These are phyloP conservation scores for Melieria picta DNA, from an alignment of 2,888 invertebrate species.

Conservation along the genomic window DNA sequence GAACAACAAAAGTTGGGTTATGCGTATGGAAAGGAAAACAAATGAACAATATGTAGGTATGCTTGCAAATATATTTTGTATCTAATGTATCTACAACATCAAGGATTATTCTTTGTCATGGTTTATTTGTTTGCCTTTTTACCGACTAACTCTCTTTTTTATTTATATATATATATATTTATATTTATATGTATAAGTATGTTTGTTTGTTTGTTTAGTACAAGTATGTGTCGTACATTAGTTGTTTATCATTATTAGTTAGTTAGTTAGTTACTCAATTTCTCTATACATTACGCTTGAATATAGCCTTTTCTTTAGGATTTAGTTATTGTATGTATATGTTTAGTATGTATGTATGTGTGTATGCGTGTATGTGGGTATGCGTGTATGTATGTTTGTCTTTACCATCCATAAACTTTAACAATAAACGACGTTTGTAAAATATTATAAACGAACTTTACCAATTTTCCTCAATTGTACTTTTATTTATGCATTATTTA, in stretches of 20 bases:
- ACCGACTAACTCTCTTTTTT: slow-evolving; percentile 16
- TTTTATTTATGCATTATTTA: slow-evolving; percentile 33
- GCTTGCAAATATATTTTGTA: slow-evolving; percentile 47
- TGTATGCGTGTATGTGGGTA: slow-evolving; percentile 50
- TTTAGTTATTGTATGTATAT: slow-evolving; percentile 44
- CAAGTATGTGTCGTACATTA: slow-evolving; percentile 22
- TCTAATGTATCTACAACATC: slow-evolving; percentile 60
- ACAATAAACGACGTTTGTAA: slow-evolving; percentile 49
- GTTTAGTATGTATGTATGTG: slow-evolving; percentile 35
- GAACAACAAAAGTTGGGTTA: not conserved
- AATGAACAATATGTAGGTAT: slow-evolving; percentile 32
- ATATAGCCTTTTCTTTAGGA: not conserved
- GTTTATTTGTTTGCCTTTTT: not conserved
- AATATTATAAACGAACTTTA: too few species aligned
- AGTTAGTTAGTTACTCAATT: slow-evolving; percentile 18
- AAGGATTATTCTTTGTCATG: slow-evolving; percentile 49
- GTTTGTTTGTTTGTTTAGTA: slow-evolving; percentile 23
- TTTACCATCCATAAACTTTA: slow-evolving; percentile 60
- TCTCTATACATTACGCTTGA: slow-evolving; percentile 15
- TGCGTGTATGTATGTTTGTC: slow-evolving; percentile 26
- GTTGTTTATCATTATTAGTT: slow-evolving; percentile 24
- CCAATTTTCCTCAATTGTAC: slow-evolving; percentile 23
- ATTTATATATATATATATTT: slow-evolving; percentile 38
- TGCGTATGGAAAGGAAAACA: slow-evolving; percentile 19
- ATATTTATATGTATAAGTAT: slow-evolving; percentile 24